Percentiles rank a stretch among this genome's conserved stretches.
Conservation (phyloP, 64 coral and sea anemone species). For the Platygyra sinensis region DNA sequence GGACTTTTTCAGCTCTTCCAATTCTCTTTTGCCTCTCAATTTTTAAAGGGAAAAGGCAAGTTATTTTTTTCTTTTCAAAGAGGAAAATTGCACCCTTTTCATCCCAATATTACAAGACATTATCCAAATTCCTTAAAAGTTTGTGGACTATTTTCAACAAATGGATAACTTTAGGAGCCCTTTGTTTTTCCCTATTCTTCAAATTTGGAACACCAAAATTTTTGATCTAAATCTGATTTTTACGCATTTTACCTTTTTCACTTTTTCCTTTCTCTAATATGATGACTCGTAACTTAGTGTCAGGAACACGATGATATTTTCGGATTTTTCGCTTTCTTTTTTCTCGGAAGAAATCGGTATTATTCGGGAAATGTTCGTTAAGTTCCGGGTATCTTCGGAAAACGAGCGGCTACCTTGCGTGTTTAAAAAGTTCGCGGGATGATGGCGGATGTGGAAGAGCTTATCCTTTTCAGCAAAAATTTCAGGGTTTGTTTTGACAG, state of each 20-base stretch:
- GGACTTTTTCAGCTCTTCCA: not conserved
- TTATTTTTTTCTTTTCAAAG: not conserved
- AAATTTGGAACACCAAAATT: too few relatives aligned
- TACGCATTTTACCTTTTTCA: too few relatives aligned
- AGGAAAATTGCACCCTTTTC: too few relatives aligned
- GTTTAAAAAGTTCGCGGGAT: slow-evolving; percentile 49
- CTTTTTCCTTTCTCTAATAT: too few relatives aligned
- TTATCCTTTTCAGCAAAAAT: slow-evolving; percentile 58
- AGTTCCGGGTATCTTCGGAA: not conserved
- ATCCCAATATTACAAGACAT: too few relatives aligned
- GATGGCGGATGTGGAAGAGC: slow-evolving; percentile 66
- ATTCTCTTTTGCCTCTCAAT: too few relatives aligned
- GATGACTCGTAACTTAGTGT: too few relatives aligned
- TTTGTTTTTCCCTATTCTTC: too few relatives aligned
- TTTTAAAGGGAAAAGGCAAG: not conserved
- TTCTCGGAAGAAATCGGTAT: slow-evolving; percentile 9
- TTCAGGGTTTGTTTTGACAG: slow-evolving; percentile 55
- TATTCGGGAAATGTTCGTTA: not conserved
- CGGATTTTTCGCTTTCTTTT: not conserved
- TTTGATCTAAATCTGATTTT: too few relatives aligned
- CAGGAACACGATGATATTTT: not conserved
- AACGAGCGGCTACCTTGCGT: slow-evolving; percentile 22
- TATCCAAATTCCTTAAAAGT: too few relatives aligned
- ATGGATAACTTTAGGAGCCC: too few relatives aligned
- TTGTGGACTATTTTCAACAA: too few relatives aligned